Base-by-base conservation (phyloP, 1,140 invertebrate species). In the Tyrophagus putrescentiae region DNA sequence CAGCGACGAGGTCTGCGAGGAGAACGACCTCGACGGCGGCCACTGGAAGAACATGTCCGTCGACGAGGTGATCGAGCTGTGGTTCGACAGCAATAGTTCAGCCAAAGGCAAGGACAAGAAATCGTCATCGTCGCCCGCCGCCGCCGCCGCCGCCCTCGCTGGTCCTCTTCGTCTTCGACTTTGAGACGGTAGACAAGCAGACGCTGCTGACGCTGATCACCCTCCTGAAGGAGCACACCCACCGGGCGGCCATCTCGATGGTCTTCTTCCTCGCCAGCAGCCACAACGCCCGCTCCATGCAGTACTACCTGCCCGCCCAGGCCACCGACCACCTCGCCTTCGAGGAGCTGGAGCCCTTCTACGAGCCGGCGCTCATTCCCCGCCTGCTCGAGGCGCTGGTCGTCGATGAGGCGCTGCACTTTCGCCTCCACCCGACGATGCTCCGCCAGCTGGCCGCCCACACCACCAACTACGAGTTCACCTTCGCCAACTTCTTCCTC, bases 341-440 rank as follows among this genome's bases (percentile, higher is more conserved):
- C 33, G 3, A 42, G 25, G n/a, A n/a, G 28, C 2, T 44, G 18
- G 1, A 16, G 31, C 18, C 48, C 16, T 9, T 42, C 3, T 44
- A 7, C 23, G 45, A 27, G 32, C 7, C n/a, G 18, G 9, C 25
- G 21, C 32, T 21, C 33, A 42, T 59, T 11, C 39, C n/a, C 4
- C n/a, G 13, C 4, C 25, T 59, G 7, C 33, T 59, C 5, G 21
- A 23, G 3, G 25, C 44, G 31, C 16, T 44, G 29, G 21, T 59
- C 18, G 9, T 13, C 6, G 57, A 59, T 59, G 4, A 23, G 7
- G 25, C 29, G 18, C 9, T 59, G 21, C 41, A 7, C 2, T 44
- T 59, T 4, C 44, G 50, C 27, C 27, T 59, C 25, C 36, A 42
- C 34, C 57, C 57, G 18, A 59, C 29, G 21, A 16, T 59, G 7